Evolutionary conservation across 2,797 vertebrate species (phyloP).

Genomic region (Chelmon rostratus): DNA sequence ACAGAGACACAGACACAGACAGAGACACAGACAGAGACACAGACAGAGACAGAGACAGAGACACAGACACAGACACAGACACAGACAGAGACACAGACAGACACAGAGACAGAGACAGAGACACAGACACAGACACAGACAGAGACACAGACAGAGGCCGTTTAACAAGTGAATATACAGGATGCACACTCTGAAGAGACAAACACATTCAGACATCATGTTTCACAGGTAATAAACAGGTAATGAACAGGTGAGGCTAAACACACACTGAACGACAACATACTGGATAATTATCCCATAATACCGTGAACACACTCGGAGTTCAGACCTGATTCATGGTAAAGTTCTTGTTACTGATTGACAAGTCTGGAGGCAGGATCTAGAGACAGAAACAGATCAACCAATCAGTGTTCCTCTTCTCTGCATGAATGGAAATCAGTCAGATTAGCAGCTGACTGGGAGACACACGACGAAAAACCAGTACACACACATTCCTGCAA

Average conservation of each 20-base stretch:
- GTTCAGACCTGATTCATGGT: background rate
- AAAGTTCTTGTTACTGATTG: background rate
- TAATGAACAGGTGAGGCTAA: background rate
- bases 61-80: too few relatives aligned
- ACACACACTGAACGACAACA: background rate
- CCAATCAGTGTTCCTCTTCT: background rate
- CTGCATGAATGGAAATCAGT: background rate
- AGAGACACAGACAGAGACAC: too few relatives aligned
- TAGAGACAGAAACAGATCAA: conserved; percentile 16
- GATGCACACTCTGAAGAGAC: too few relatives aligned
- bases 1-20: too few relatives aligned
- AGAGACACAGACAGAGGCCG: too few relatives aligned
- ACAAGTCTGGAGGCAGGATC: background rate
- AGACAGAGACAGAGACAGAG: too few relatives aligned
- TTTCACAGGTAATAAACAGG: background rate
- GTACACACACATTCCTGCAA: background rate
- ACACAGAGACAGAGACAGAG: too few relatives aligned
- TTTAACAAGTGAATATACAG: too few relatives aligned
- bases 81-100: too few relatives aligned
- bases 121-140: too few relatives aligned
- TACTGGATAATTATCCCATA: background rate
- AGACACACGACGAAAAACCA: background rate
- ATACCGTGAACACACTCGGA: background rate
- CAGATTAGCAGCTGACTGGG: background rate
- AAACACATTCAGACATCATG: too few relatives aligned